Base-by-base conservation (phyloP, 2,888 invertebrate genomes). In the Caenorhabditis japonica region DNA sequence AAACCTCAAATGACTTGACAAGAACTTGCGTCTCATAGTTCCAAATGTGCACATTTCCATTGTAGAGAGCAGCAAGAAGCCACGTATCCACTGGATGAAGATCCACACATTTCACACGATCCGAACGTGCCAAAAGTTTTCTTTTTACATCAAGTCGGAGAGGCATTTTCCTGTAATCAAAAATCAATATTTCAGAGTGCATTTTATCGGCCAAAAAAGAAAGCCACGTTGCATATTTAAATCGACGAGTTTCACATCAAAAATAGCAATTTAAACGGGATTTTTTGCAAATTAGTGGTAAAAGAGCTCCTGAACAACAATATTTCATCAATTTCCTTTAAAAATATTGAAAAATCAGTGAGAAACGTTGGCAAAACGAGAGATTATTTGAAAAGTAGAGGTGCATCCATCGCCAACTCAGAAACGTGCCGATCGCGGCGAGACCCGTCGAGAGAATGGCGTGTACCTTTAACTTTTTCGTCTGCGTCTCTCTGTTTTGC, bases 31-130 rank as follows among this genome's bases (percentile, higher is more conserved):
- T 94, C 88, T 99, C 97, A 90, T 94, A 93, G 89, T 99, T 97
- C 97, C 97, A 99, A 87, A 99, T 94, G 91, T 99, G 97, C 84
- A 97, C 95, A 90, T 97, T 94, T 83, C 99, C 99, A 90, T 95
- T 97, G 91, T 99, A 99, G 33, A 99, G 91, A 38, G 96, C 94
- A 85, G 95, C 97, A 56, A 99, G 91, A 92, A 99, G 94, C 99
- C 99, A 99, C 80, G 97, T 96, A 88, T 99, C 99, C 39, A 93
- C 91, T 0, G 97, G 97, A 89, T 99, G 99, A 81, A 99, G 91
- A 89, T 99, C 99, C 12, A 96, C 95, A 89, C 94, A 80, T 62
- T 83, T 83, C 12, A 99, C 97, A 81, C 99, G 92, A 90, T 99
- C 99, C 8, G 97, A 97, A 81, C 99, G 92, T 58, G 97, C 96